A percentile compares a stretch with the other conserved stretches of the same genome.
These are phyloP conservation scores for Chymomyza fuscimana DNA, from an alignment of 2,888 invertebrate species.

Conservation along the genomic window DNA sequence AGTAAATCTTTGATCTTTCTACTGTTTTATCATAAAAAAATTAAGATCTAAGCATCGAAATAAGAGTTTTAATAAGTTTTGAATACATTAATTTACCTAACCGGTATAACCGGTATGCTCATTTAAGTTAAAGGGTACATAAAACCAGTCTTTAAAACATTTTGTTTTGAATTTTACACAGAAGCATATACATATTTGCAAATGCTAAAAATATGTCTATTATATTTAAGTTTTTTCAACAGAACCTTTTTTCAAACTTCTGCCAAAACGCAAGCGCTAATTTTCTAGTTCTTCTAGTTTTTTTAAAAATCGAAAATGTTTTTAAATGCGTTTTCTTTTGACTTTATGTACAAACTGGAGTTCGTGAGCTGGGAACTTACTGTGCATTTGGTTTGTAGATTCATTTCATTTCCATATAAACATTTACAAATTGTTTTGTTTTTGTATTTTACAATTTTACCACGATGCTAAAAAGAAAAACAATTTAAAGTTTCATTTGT, in stretches of 20 bases:
- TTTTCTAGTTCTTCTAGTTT: no score
- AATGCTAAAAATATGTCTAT: background rate
- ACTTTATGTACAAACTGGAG: background rate
- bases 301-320: background rate
- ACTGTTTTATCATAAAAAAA: background rate
- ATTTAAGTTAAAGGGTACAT: conserved; percentile 75
- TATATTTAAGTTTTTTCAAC: background rate
- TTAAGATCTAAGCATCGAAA: background rate
- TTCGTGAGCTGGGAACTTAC: conserved; percentile 24
- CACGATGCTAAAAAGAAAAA: conserved; percentile 1
- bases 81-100: background rate
- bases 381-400: background rate
- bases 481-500: conserved; percentile 5
- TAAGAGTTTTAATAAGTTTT: background rate
- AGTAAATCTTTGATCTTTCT: background rate
- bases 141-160: conserved; percentile 78
- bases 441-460: background rate
- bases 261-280: no score
- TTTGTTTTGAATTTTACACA: conserved; percentile 45
- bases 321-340: background rate
- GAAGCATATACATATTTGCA: conserved; percentile 16
- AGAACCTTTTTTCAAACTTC: background rate
- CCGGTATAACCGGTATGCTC: conserved; percentile 52
- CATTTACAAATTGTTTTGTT: conserved; percentile 2
- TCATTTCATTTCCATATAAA: background rate